Evolutionary conservation across 2,113 vertebrate genomes (phyloP).

Genomic region (Ia io): DNA sequence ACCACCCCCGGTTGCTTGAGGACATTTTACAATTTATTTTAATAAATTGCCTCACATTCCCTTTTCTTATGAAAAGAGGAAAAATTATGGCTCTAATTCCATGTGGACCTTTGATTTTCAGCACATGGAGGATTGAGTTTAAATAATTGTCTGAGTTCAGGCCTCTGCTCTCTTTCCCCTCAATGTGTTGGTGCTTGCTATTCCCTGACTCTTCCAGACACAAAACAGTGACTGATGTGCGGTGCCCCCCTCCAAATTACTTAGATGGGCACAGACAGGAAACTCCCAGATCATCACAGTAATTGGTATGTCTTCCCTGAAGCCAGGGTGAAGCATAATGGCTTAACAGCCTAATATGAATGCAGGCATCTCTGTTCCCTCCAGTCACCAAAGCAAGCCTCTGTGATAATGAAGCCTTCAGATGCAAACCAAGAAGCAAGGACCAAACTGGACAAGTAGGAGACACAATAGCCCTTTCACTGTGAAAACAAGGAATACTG

Average conservation of each 20-base stretch:
- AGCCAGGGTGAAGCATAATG: background rate
- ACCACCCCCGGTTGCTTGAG: background rate
- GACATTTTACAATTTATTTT: slow-evolving; percentile 16
- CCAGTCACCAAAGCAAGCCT: background rate
- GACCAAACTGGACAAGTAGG: background rate
- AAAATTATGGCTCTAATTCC: background rate
- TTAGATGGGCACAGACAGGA: background rate
- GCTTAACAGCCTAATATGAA: background rate
- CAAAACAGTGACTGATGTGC: background rate
- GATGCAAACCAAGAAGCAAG: background rate
- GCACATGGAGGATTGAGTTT: background rate
- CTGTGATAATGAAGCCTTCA: background rate
- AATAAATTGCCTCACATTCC: background rate
- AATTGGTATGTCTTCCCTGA: background rate
- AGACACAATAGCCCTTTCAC: background rate
- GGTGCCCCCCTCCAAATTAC: background rate
- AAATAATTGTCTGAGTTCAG: background rate
- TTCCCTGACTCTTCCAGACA: background rate
- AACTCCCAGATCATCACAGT: background rate
- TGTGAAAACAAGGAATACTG: background rate
- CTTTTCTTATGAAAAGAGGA: background rate
- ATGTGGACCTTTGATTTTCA: slow-evolving; percentile 1
- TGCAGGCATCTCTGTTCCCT: background rate
- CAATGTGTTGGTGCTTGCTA: background rate
- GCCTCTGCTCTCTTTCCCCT: background rate